phyloP scores from a whole-genome alignment of 2,888 invertebrate species.

The Vandiemenella viatica region DNA sequence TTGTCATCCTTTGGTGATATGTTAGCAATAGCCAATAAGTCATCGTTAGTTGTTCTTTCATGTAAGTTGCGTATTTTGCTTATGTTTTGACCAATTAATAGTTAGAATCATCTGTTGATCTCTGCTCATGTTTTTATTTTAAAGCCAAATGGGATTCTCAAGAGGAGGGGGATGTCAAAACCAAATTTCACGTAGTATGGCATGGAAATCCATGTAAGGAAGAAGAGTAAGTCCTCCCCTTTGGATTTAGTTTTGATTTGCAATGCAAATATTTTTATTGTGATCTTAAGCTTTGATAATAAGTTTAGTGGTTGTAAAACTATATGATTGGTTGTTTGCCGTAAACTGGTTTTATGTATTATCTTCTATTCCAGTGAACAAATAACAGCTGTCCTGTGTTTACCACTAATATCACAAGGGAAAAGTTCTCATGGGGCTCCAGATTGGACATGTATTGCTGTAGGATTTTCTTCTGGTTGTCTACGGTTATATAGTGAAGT shows the following conservation, averaged over 20 bases:
- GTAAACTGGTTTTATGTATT: no score
- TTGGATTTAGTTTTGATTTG: no score
- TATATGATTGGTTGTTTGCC: no score
- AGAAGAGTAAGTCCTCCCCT: conserved; percentile 24
- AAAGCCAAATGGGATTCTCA: conserved; percentile 45
- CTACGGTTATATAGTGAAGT: conserved; percentile 78
- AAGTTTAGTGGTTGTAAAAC: no score
- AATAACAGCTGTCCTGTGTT: conserved; percentile 34
- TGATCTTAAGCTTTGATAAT: no score
- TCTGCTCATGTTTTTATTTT: no score
- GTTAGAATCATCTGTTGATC: no score
- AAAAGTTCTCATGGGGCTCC: conserved; percentile 45
- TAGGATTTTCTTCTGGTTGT: conserved; percentile 74
- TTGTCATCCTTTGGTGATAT: conserved; percentile 59
- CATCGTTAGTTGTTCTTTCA: conserved; percentile 46
- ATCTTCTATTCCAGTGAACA: conserved; percentile 29
- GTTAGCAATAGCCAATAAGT: conserved; percentile 47
- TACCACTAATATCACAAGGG: conserved; percentile 36
- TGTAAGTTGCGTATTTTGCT: no score
- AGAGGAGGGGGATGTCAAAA: conserved; percentile 29
- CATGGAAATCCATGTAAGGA: conserved; percentile 35
- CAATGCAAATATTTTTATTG: no score
- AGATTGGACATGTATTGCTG: conserved; percentile 85
- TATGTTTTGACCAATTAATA: no score
- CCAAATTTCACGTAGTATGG: conserved; percentile 40